Base-by-base conservation (phyloP, 35 echinoderm and acorn worm species). In the Patiria miniata region DNA sequence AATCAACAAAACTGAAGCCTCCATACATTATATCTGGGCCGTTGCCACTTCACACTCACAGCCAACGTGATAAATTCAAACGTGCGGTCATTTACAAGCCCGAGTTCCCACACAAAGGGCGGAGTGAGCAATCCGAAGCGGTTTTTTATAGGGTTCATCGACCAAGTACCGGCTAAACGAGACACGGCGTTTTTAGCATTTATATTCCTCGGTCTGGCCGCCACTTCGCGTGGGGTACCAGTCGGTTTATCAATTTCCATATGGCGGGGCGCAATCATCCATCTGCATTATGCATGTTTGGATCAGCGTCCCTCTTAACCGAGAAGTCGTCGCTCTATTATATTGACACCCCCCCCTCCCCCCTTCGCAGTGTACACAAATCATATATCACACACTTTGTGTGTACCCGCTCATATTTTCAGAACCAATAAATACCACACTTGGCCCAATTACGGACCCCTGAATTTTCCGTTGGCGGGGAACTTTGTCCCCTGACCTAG, bases 311-410 rank as follows among this genome's bases (percentile, higher is more conserved):
- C 58, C 58, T 2, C 65, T 73, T 10, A 22, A 18, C 65, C 23
- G 19, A 18, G 14, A 0, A 73, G 26, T 73, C 26, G 26, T 23
- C 65, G 14, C 26, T 73, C 34, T 6, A 73, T 73, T 34, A 73
- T 23, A 26, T 23, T 8, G 65, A 73, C 65, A 73, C 65, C 65
- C 58, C 65, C 29, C 65, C 29, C 16, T 26, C 57, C 28, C 28
- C 28, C 9, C 28, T 60, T 60, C 8, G 19, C 65, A 73, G 65
- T 73, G 65, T 73, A 73, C 65, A 73, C 65, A 73, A 73, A 73
- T 73, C 65, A 73, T 73, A 73, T 73, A 73, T 73, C 65, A 73
- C 65, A 73, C 65, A 34, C 65, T 73, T 30, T 73, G 65, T 73
- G 22, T 73, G 65, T 73, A 73, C 65, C 26, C n/a, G 19, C 65